Conservation (phyloP, 2,113 vertebrate genomes). For the human (Homo sapiens) region GRCh38 chr13:80160501-80161000, state of each 20-base stretch:
- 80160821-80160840: not conserved
- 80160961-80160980: not conserved
- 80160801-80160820: not conserved
- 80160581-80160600: not conserved
- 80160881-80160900: not conserved
- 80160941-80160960: not conserved
- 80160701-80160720: slow-evolving; percentile 16
- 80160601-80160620: not conserved
- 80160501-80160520: slow-evolving; percentile 2
- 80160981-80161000: not conserved
- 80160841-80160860: not conserved
- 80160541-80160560: not conserved
- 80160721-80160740: slow-evolving; percentile 32
- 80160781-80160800: not conserved
- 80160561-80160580: not conserved
- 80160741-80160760: not conserved
- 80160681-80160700: slow-evolving; percentile 20
- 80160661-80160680: not conserved
- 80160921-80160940: not conserved
- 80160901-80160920: not conserved
- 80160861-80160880: not conserved
- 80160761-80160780: not conserved
- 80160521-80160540: not conserved
- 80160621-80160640: not conserved
- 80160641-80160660: not conserved